These are phyloP conservation scores for Laticauda laticaudata DNA, from an alignment of 2,113 vertebrate species.

Conservation along the genomic window DNA sequence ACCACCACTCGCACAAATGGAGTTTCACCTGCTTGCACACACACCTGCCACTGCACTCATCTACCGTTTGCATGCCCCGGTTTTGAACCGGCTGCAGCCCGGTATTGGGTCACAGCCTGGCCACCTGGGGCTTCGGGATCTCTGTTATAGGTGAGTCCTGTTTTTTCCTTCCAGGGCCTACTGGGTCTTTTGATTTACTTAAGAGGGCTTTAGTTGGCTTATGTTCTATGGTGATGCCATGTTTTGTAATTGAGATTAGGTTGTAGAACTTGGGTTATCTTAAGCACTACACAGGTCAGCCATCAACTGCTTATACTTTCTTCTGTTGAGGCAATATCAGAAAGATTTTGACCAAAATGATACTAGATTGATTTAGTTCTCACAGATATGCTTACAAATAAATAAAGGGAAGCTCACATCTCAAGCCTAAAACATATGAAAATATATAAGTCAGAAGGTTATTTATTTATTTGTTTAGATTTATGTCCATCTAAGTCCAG, in stretches of 20 bases:
- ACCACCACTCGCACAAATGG: neutral
- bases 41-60: neutral
- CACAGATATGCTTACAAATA: neutral
- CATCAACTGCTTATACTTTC: no score
- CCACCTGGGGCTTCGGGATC: neutral
- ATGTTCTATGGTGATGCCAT: neutral
- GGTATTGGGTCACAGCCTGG: neutral
- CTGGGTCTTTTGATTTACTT: neutral
- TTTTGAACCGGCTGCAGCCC: neutral
- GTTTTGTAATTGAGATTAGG: neutral
- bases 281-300: no score
- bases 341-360: neutral
- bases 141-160: neutral
- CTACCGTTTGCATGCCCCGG: neutral
- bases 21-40: neutral
- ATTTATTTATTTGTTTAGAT: neutral
- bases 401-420: neutral
- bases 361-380: neutral
- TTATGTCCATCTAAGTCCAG: neutral
- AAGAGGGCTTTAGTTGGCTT: neutral
- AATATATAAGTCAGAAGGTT: neutral
- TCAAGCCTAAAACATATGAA: neutral
- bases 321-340: neutral
- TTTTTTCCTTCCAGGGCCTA: neutral
- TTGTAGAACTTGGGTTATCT: no score